Evolutionary conservation across 2,888 invertebrate genomes (phyloP).

Genomic region (Tetragonula carbonaria): DNA sequence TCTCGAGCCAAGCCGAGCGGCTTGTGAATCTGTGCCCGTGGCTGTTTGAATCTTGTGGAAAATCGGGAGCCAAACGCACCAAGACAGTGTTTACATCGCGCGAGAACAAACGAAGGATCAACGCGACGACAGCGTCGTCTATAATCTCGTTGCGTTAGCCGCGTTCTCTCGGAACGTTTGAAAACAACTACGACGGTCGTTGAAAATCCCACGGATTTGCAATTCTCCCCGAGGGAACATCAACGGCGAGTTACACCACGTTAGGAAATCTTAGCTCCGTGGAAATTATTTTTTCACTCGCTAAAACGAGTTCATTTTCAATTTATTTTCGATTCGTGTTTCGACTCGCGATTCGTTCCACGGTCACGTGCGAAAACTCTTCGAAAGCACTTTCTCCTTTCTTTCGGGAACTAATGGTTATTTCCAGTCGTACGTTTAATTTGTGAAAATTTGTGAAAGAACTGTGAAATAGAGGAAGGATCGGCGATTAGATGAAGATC

Average conservation of each 20-base stretch:
- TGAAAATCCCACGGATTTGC: conserved; percentile 22
- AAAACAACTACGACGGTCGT: conserved; percentile 25
- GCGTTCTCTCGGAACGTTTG: conserved; percentile 55
- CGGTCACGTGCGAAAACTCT: neutral
- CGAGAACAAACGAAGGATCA: conserved; percentile 32
- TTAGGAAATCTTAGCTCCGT: neutral
- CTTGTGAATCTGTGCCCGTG: neutral
- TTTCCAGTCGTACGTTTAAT: neutral
- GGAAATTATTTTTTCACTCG: neutral
- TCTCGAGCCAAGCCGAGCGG: conserved; percentile 28
- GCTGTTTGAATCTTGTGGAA: conserved; percentile 39
- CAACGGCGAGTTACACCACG: neutral
- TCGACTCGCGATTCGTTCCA: neutral
- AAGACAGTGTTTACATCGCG: conserved; percentile 16
- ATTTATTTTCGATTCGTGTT: neutral
- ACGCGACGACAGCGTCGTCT: conserved; percentile 10
- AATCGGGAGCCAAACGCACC: neutral
- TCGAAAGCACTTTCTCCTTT: neutral
- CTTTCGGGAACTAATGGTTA: too few relatives aligned
- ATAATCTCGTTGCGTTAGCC: conserved; percentile 60
- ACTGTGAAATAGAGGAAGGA: neutral
- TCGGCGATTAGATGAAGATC: neutral
- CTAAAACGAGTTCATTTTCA: conserved; percentile 1
- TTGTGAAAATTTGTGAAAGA: neutral
- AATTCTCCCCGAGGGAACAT: conserved; percentile 1